A percentile compares a stretch with the other conserved stretches of the same genome.
Evolutionary conservation across 2,888 invertebrate species (phyloP).

Genomic region (Seladonia tumulorum): DNA sequence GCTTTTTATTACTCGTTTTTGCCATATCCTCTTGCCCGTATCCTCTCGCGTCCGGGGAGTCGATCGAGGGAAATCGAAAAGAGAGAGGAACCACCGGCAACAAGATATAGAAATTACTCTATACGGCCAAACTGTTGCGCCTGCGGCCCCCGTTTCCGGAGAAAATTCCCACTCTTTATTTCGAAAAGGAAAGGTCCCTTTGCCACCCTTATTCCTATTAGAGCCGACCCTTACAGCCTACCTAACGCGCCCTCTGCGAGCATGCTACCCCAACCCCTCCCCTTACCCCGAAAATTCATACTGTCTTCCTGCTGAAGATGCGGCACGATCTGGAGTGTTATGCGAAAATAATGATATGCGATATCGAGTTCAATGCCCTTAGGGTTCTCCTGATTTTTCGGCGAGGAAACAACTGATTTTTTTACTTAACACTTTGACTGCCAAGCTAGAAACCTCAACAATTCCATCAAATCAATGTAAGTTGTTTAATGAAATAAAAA

Average conservation of each 20-base stretch:
- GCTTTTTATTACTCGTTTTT: constrained; percentile 42
- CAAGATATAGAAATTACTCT: constrained; percentile 54
- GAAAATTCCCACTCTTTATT: neutral
- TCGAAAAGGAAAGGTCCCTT: constrained; percentile 10
- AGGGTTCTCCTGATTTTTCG: neutral
- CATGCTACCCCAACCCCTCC: neutral
- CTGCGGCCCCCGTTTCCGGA: constrained; percentile 33
- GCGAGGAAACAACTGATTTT: neutral
- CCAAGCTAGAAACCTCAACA: no score
- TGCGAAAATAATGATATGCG: neutral
- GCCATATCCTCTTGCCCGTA: constrained; percentile 17
- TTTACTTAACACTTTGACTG: no score
- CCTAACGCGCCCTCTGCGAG: neutral
- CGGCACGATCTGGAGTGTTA: neutral
- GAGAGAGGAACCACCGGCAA: neutral
- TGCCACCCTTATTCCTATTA: constrained; percentile 23
- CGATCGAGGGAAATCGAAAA: constrained; percentile 37
- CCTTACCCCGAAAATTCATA: neutral
- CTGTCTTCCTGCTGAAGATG: neutral
- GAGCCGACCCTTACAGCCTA: constrained; percentile 16
- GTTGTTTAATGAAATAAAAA: no score
- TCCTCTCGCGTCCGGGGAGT: constrained; percentile 21
- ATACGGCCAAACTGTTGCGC: constrained; percentile 75
- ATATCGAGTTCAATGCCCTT: neutral
- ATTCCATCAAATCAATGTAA: no score